Evolutionary conservation across 2,797 vertebrate species (phyloP).

Genomic region (Perdix hodgsoniae): DNA sequence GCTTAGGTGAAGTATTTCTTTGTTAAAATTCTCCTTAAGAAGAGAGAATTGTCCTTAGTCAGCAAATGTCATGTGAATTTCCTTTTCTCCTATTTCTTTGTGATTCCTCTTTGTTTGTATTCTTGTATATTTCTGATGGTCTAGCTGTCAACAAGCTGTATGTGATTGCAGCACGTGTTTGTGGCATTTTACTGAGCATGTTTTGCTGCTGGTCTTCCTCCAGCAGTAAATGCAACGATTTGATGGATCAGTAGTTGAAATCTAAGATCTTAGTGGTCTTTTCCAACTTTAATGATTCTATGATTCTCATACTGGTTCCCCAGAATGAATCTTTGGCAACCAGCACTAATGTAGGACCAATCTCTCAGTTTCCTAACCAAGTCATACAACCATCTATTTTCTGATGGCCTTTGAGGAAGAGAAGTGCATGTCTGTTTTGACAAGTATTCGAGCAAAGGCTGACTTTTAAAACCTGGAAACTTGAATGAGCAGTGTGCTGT

Average conservation of each 20-base stretch:
- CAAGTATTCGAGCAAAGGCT: background rate
- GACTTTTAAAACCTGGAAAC: background rate
- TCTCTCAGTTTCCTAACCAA: background rate
- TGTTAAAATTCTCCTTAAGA: background rate
- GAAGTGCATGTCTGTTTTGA: background rate
- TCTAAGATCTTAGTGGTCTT: too few species aligned
- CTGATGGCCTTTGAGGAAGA: background rate
- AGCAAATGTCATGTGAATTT: too few species aligned
- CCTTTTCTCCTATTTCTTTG: background rate
- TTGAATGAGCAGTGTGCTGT: background rate
- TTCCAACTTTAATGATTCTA: too few species aligned
- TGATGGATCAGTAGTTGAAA: too few species aligned
- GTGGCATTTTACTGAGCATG: background rate
- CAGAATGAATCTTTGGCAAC: background rate
- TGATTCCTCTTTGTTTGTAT: background rate
- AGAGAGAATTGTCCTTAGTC: too few species aligned
- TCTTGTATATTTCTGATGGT: background rate
- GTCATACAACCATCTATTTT: background rate
- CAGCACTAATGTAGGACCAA: background rate
- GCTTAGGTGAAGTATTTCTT: background rate
- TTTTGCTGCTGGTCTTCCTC: background rate
- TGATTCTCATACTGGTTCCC: background rate
- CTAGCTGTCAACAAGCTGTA: background rate
- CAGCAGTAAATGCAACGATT: background rate
- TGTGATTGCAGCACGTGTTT: background rate